Conservation (phyloP, 30 jellyfish, hydroid and myxozoan genomes). For the Turritopsis rubra region DNA sequence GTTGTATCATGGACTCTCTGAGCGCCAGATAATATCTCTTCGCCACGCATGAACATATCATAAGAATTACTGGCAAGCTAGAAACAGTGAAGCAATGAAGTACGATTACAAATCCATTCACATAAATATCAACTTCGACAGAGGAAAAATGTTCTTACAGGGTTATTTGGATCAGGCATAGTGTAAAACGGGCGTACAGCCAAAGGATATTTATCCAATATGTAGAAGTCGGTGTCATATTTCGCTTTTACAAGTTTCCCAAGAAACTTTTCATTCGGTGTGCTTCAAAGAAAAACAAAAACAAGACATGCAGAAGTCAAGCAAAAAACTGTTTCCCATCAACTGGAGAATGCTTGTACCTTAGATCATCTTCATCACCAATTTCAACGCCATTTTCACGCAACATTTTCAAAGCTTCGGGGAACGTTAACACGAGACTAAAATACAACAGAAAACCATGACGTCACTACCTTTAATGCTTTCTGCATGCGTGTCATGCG, state of each 20-base stretch:
- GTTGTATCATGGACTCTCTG: constrained; percentile 99
- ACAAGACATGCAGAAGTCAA: background rate
- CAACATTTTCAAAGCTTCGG: constrained; percentile 95
- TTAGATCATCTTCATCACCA: constrained; percentile 98
- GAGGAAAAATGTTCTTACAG: constrained; percentile 27
- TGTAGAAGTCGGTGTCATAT: constrained; percentile 97
- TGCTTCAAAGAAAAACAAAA: constrained; percentile 40
- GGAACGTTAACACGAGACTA: constrained; percentile 45
- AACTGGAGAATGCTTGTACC: constrained; percentile 30
- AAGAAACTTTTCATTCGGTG: constrained; percentile 97
- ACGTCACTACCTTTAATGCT: too few species aligned
- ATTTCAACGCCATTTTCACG: constrained; percentile 97
- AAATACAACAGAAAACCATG: too few species aligned
- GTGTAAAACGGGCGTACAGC: constrained; percentile 99
- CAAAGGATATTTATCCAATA: constrained; percentile 96
- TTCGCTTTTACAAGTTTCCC: constrained; percentile 98
- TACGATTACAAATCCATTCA: too few species aligned
- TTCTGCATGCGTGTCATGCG: too few species aligned
- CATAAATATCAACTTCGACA: background rate
- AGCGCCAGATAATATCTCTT: constrained; percentile 98
- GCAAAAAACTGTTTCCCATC: background rate
- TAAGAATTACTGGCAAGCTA: constrained; percentile 68
- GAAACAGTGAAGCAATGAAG: too few species aligned
- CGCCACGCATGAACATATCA: constrained; percentile 99
- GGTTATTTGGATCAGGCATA: constrained; percentile 96